These are phyloP conservation scores for Todiramphus saurophagus DNA, from an alignment of 2,113 vertebrate species.

Conservation along the genomic window DNA sequence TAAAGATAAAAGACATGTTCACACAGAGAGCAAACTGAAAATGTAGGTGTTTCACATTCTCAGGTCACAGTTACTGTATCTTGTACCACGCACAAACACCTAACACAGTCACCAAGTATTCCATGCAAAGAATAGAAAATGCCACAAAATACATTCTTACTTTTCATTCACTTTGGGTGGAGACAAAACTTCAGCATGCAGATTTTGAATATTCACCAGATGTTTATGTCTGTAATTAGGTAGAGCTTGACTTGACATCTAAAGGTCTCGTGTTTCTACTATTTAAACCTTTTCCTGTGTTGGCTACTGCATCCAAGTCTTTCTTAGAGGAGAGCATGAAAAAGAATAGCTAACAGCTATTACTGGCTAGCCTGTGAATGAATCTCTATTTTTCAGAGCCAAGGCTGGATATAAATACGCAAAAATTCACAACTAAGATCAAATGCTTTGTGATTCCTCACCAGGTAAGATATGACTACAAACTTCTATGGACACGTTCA, in stretches of 20 bases:
- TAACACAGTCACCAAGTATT: background rate
- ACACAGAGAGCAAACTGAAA: conserved; percentile 38
- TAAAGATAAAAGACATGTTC: conserved; percentile 61
- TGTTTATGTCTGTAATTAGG: background rate
- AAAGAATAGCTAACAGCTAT: background rate
- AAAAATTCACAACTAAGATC: background rate
- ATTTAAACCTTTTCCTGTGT: background rate
- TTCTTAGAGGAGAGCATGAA: background rate
- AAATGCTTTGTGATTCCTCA: background rate
- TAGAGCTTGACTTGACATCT: background rate
- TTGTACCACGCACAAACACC: background rate
- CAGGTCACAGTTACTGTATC: background rate
- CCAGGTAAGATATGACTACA: background rate
- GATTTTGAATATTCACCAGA: background rate
- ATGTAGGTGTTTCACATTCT: conserved; percentile 13
- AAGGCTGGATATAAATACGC: background rate
- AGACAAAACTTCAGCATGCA: background rate
- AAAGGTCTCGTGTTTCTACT: background rate
- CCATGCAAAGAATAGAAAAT: background rate
- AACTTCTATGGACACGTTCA: background rate
- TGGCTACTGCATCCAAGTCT: background rate
- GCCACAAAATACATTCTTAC: background rate
- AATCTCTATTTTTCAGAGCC: background rate
- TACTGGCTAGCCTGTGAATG: background rate
- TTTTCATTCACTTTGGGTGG: background rate